phyloP scores from a whole-genome alignment of 1,140 invertebrate species.

The Asobara japonica region DNA sequence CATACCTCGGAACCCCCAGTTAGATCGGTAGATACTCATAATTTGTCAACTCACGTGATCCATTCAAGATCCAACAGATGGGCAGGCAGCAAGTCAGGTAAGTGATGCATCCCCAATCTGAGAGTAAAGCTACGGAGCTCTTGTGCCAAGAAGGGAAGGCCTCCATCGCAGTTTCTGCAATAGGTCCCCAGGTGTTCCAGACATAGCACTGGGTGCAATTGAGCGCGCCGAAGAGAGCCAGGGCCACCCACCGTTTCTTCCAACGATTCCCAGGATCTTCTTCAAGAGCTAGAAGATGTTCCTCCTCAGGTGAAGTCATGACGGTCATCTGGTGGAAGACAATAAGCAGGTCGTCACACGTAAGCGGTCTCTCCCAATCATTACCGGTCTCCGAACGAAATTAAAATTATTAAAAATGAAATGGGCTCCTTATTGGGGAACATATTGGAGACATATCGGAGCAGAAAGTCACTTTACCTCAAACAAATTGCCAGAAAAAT shows the following conservation, averaged over 20 bases:
- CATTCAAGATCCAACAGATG: constrained; percentile 62
- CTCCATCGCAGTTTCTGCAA: constrained; percentile 59
- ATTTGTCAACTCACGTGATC: constrained; percentile 45
- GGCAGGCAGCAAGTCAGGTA: constrained; percentile 62
- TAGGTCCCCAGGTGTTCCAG: constrained; percentile 70
- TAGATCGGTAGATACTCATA: too few species aligned
- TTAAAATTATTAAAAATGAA: too few species aligned
- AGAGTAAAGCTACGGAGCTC: constrained; percentile 63
- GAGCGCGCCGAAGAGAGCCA: constrained; percentile 45
- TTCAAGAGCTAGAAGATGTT: neutral
- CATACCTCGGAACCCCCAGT: too few species aligned
- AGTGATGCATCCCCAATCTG: constrained; percentile 68
- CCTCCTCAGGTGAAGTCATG: neutral
- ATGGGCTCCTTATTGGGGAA: too few species aligned
- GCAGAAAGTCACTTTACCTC: too few species aligned
- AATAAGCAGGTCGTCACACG: too few species aligned
- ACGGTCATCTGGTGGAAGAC: too few species aligned
- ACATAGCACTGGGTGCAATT: constrained; percentile 49
- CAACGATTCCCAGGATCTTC: constrained; percentile 2
- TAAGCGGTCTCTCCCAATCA: too few species aligned
- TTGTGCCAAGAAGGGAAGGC: constrained; percentile 65
- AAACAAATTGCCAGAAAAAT: too few species aligned
- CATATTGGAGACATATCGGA: too few species aligned
- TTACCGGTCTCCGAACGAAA: too few species aligned
- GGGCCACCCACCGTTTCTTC: constrained; percentile 45